These are phyloP conservation scores for Zapornia atra DNA, from an alignment of 2,113 vertebrate species.

Conservation along the genomic window DNA sequence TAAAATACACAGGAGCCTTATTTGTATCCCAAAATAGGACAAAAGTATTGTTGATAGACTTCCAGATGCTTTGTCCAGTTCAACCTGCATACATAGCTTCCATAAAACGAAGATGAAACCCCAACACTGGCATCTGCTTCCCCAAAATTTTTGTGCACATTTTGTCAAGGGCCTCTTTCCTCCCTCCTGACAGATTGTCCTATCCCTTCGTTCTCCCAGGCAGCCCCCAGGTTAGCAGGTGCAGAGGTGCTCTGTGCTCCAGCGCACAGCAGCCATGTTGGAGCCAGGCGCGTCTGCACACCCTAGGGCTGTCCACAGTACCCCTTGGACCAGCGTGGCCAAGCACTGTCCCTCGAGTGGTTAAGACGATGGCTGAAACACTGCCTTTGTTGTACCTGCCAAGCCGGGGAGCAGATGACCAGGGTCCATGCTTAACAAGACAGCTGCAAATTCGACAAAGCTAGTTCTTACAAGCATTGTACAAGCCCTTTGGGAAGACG, in stretches of 20 bases:
- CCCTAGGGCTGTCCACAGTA: accelerated
- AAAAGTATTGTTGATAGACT: background rate
- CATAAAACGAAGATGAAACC: background rate
- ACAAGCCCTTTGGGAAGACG: background rate
- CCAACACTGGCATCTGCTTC: background rate
- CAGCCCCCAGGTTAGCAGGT: background rate
- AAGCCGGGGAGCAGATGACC: background rate
- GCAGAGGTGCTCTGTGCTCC: background rate
- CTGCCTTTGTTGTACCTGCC: background rate
- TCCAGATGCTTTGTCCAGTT: background rate
- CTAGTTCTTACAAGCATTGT: background rate
- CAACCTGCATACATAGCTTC: background rate
- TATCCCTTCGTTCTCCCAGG: background rate
- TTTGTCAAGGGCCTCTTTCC: background rate
- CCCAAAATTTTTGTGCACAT: accelerated
- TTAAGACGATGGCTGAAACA: background rate
- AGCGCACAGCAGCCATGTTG: accelerated
- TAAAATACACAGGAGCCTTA: background rate
- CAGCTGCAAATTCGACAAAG: slow-evolving; percentile 31
- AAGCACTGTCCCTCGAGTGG: background rate
- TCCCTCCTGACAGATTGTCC: background rate
- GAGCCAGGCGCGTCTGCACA: background rate
- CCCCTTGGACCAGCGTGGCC: background rate
- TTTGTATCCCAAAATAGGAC: background rate
- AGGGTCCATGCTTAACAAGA: background rate